phyloP scores from a whole-genome alignment of 2,888 invertebrate genomes.

The Cepaea hortensis region DNA sequence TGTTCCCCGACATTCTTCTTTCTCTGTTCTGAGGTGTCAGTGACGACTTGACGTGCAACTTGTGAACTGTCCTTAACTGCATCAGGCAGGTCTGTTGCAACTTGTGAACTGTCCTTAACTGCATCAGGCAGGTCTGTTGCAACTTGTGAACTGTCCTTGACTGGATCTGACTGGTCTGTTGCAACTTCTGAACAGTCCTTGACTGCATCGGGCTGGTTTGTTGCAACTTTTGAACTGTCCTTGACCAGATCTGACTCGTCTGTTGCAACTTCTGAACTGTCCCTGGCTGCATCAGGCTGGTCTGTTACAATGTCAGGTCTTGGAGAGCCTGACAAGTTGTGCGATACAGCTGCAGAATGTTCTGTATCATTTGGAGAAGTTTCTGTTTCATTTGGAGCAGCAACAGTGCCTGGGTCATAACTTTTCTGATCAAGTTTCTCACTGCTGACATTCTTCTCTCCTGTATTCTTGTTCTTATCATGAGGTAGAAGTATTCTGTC shows the following conservation, averaged over 20 bases:
- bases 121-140: background rate
- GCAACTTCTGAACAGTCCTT: background rate
- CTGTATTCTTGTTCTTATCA: slow-evolving; percentile 45
- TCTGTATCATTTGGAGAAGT: background rate
- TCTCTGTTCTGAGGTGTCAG: background rate
- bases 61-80: background rate
- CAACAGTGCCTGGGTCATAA: background rate
- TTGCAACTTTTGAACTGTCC: background rate
- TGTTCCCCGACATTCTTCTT: background rate
- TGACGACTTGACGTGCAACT: background rate
- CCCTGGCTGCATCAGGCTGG: background rate
- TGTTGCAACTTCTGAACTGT: background rate
- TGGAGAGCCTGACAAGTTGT: background rate
- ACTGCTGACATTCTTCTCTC: slow-evolving; percentile 8
- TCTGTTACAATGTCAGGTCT: background rate
- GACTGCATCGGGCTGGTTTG: background rate
- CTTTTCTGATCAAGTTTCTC: background rate
- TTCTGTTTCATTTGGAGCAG: background rate
- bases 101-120: background rate
- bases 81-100: background rate
- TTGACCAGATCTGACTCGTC: background rate
- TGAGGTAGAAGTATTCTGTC: slow-evolving; percentile 69
- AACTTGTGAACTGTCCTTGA: background rate
- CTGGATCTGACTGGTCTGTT: background rate
- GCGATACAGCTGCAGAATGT: too few species aligned